Evolutionary conservation across 2,888 invertebrate genomes (phyloP).

Genomic region (Chymomyza amoena): DNA sequence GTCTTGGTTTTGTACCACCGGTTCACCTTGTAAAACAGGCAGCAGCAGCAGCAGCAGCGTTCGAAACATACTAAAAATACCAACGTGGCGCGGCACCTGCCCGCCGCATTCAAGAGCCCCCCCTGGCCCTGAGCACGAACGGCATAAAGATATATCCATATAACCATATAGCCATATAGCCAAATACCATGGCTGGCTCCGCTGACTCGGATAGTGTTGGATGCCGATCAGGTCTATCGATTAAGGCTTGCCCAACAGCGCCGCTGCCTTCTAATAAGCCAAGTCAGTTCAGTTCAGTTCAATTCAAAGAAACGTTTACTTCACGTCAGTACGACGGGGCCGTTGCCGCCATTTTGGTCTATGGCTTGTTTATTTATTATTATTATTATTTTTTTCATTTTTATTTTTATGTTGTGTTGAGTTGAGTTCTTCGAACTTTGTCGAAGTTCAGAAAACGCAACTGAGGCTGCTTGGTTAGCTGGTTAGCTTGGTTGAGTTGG

Average conservation of each 20-base stretch:
- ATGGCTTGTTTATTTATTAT: conserved; percentile 29
- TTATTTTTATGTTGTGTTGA: conserved; percentile 30
- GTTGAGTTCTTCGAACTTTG: conserved; percentile 66
- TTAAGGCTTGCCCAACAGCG: not conserved
- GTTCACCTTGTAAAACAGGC: conserved; percentile 65
- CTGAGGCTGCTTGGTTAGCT: not conserved
- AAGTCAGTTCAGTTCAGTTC: not conserved
- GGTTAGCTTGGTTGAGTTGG: no score
- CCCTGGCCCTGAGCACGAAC: no score
- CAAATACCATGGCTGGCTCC: not conserved
- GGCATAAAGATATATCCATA: not conserved
- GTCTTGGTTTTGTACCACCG: conserved; percentile 46
- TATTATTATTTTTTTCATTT: conserved; percentile 21
- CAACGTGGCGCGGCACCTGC: conserved; percentile 14
- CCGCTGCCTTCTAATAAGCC: not conserved
- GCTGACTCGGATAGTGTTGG: not conserved
- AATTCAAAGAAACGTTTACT: not conserved
- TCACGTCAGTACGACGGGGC: no score
- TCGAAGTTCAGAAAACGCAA: conserved; percentile 37
- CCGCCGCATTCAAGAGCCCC: not conserved
- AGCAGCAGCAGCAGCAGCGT: conserved; percentile 30
- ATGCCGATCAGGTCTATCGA: not conserved
- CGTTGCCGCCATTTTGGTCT: not conserved
- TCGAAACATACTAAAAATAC: conserved; percentile 61
- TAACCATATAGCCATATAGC: not conserved